These are phyloP conservation scores for Lacanobia oleracea DNA, from an alignment of 2,888 invertebrate genomes.

Conservation along the genomic window DNA sequence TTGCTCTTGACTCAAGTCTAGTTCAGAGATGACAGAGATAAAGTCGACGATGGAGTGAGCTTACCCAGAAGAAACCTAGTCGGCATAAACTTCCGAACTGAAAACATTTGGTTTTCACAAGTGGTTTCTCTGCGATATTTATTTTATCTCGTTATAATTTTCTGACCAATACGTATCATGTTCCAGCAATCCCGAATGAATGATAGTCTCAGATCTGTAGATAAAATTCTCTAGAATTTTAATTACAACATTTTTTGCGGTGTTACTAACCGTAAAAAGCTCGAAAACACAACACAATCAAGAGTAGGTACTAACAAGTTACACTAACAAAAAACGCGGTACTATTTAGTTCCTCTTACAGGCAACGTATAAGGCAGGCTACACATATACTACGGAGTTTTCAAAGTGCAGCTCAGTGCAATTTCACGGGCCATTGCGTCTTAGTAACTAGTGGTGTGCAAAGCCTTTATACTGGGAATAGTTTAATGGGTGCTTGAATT, in stretches of 20 bases:
- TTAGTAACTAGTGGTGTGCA: slow-evolving; percentile 58
- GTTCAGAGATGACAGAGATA: no score
- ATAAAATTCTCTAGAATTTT: neutral
- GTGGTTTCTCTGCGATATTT: no score
- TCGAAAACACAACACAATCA: neutral
- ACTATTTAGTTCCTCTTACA: slow-evolving; percentile 3
- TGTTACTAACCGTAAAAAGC: neutral
- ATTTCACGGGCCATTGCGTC: slow-evolving; percentile 69
- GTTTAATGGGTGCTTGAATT: slow-evolving; percentile 14
- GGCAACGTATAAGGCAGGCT: slow-evolving; percentile 7
- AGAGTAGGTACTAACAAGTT: neutral
- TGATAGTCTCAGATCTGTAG: neutral
- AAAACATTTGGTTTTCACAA: no score
- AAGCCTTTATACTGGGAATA: slow-evolving; percentile 31
- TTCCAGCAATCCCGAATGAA: neutral
- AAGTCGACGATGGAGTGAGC: no score
- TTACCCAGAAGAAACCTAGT: no score
- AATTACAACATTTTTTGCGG: neutral
- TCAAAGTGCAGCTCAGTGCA: slow-evolving; percentile 64
- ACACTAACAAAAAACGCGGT: neutral
- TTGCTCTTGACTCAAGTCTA: no score
- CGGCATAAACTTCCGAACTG: no score
- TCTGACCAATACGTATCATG: no score
- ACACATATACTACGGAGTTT: slow-evolving; percentile 49
- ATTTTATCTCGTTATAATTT: no score